These are phyloP conservation scores for Potamilus streckersoni DNA, from an alignment of 1,140 invertebrate genomes.

Conservation along the genomic window DNA sequence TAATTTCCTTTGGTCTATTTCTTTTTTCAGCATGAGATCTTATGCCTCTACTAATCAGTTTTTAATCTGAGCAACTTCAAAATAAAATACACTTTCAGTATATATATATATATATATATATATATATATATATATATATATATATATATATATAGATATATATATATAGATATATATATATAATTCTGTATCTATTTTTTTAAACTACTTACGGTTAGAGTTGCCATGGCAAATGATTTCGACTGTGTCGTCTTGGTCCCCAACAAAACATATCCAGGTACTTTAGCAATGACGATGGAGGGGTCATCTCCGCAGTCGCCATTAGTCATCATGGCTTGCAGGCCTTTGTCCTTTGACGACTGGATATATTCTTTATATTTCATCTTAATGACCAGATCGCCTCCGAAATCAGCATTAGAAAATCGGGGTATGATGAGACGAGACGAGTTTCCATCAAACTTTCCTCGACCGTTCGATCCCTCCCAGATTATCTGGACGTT, in stretches of 20 bases:
- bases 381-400: slow-evolving; percentile 37
- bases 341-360: background rate
- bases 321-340: slow-evolving; percentile 43
- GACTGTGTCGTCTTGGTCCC: slow-evolving; percentile 17
- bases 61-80: background rate
- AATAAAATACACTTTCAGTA: background rate
- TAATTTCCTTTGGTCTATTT: no score
- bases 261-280: slow-evolving; percentile 2
- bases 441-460: slow-evolving; percentile 2
- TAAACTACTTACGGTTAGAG: slow-evolving; percentile 1
- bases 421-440: slow-evolving; percentile 42
- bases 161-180: background rate
- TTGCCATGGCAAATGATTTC: slow-evolving; percentile 7
- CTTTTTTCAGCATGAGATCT: no score
- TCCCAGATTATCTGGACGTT: slow-evolving; percentile 34
- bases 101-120: no score
- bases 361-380: slow-evolving; percentile 35
- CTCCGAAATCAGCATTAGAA: slow-evolving; percentile 39
- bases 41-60: background rate
- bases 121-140: background rate
- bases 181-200: background rate
- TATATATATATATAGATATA: background rate
- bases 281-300: slow-evolving; percentile 38
- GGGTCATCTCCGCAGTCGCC: slow-evolving; percentile 40
- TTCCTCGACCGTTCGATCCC: slow-evolving; percentile 40